Base-by-base conservation (phyloP, 2,113 vertebrate genomes). In the Cyanocitta stelleri region DNA sequence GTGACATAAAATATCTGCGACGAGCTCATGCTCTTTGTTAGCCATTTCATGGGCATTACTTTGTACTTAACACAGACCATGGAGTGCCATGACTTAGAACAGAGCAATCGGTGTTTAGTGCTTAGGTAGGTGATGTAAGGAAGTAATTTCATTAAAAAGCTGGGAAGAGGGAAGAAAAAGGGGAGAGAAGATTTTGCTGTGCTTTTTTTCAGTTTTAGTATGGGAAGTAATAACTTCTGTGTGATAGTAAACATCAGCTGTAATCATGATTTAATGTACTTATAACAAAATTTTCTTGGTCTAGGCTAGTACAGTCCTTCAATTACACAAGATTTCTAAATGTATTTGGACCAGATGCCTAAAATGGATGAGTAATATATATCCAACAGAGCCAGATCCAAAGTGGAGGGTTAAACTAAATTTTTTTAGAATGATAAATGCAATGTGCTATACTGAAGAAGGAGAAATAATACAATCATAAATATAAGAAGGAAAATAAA, bases 121-220 rank as follows among this genome's bases (percentile, higher is more conserved):
- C 22, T 16, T 27, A 3, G 6, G 3, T 20, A 39, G 80, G 14
- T 77, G 13, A 41, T 10, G 3, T 14, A 30, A 26, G 11, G 6
- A 51, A 59, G 21, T 20, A 6, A 24, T 71, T 52, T 13, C 13
- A n/a, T 75, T 32, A 59, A 85, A 71, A 90, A 16, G 7, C 32
- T 1, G 1, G 33, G 22, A 3, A 4, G 3, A 11, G 8, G 12
- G 2, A 39, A 30, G 19, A 32, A 37, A 44, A 54, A 54, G 14
- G 9, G 18, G 18, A 75, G 16, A 56, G 9, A 6, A 61, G 10
- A 11, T 48, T 51, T 74, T 71, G 5, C 7, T 81, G 66, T 46
- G 2, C 1, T 66, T 86, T 61, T 19, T 52, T 91, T 62, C 51
- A 8, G 3, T 79, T 87, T 82, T 67, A 55, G 16, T 30, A 39